These are phyloP conservation scores for Nomada fucata DNA, from an alignment of 2,888 invertebrate genomes.

Conservation along the genomic window DNA sequence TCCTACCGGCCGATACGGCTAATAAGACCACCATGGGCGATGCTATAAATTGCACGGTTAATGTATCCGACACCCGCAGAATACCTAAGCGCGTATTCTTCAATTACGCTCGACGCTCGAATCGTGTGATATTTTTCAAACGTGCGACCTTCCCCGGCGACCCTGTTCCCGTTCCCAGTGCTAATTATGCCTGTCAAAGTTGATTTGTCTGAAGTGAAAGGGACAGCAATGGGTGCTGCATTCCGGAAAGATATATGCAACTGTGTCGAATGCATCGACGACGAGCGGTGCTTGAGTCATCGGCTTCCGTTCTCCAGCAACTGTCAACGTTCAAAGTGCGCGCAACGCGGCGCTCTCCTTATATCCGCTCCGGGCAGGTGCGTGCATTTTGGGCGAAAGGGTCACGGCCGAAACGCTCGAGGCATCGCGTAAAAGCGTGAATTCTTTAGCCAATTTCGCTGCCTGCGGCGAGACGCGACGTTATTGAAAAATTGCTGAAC, in stretches of 20 bases:
- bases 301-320: slow-evolving; percentile 32
- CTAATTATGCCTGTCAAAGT: background rate
- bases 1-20: slow-evolving; percentile 22
- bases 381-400: slow-evolving; percentile 56
- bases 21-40: slow-evolving; percentile 16
- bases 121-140: slow-evolving; percentile 12
- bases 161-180: slow-evolving; percentile 4
- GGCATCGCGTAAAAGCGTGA: slow-evolving; percentile 58
- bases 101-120: background rate
- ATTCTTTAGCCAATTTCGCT: slow-evolving; percentile 64
- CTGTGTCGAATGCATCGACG: slow-evolving; percentile 57
- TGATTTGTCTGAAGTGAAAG: too few relatives aligned
- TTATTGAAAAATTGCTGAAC: slow-evolving; percentile 15
- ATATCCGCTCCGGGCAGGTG: slow-evolving; percentile 69
- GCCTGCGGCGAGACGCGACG: slow-evolving; percentile 45
- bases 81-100: slow-evolving; percentile 25
- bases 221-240: too few relatives aligned
- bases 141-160: background rate
- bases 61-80: slow-evolving; percentile 26
- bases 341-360: slow-evolving; percentile 63
- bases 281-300: slow-evolving; percentile 48
- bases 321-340: slow-evolving; percentile 64
- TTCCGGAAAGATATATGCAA: too few relatives aligned
- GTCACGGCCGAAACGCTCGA: slow-evolving; percentile 25
- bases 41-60: slow-evolving; percentile 28